phyloP scores from a whole-genome alignment of 2,888 invertebrate species.

The Glyphotaelius pellucidus region DNA sequence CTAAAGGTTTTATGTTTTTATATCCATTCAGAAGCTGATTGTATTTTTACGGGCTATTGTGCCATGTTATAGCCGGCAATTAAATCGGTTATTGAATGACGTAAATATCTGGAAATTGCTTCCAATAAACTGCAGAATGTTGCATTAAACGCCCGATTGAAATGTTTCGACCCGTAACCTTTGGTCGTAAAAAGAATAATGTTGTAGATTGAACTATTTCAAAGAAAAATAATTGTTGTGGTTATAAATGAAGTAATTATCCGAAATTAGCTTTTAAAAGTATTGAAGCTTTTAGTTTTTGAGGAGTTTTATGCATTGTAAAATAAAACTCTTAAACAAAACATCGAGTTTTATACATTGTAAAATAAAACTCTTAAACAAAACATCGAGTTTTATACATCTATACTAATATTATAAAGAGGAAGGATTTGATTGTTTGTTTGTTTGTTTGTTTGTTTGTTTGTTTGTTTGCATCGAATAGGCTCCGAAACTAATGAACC shows the following conservation, averaged over 20 bases:
- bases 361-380: no score
- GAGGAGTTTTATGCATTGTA: no score
- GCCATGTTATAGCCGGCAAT: background rate
- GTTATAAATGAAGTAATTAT: background rate
- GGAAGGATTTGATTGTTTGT: no score
- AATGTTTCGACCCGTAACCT: background rate
- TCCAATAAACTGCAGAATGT: background rate
- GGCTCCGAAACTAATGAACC: no score
- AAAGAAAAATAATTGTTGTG: background rate
- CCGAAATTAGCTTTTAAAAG: no score
- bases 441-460: no score
- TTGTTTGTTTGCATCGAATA: no score
- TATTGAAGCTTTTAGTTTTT: no score
- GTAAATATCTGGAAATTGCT: background rate
- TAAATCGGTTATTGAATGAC: slow-evolving; percentile 2
- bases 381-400: no score
- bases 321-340: no score
- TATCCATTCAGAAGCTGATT: background rate
- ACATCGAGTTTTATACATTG: no score
- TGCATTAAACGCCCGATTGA: background rate
- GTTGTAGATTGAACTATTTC: background rate
- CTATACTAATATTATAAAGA: no score
- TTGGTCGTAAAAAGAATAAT: background rate
- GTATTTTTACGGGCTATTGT: background rate
- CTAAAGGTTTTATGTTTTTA: background rate